phyloP scores from a whole-genome alignment of 2,888 invertebrate species.

The Prosopocoilus inquinatus region DNA sequence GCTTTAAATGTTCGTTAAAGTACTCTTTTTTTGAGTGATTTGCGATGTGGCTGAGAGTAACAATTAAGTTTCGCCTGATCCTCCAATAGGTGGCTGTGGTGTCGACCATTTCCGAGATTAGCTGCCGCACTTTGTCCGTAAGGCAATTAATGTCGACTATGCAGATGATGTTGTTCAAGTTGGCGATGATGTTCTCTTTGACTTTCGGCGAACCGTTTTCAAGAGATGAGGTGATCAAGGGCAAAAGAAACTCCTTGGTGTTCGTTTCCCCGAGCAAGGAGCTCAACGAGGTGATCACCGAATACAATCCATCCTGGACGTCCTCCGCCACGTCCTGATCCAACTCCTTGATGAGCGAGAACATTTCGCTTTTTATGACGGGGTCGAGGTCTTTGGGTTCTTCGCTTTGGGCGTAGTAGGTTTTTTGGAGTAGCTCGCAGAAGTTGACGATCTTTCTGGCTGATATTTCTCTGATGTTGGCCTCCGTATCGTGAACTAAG shows the following conservation, averaged over 20 bases:
- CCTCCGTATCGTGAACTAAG: conserved; percentile 37
- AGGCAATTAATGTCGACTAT: conserved; percentile 38
- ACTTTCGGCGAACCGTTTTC: conserved; percentile 39
- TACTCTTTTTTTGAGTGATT: conserved; percentile 38
- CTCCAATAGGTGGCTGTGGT: conserved; percentile 43
- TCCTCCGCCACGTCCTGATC: conserved; percentile 35
- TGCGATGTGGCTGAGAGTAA: conserved; percentile 41
- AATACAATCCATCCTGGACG: conserved; percentile 38
- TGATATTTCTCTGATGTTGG: conserved; percentile 37
- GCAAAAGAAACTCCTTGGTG: conserved; percentile 39
- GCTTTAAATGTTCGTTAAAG: conserved; percentile 41
- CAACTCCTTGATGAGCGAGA: conserved; percentile 36
- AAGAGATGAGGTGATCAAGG: conserved; percentile 38
- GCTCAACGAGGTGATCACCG: conserved; percentile 37
- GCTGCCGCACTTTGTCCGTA: conserved; percentile 38
- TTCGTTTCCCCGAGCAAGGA: conserved; percentile 35
- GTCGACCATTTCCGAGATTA: conserved; percentile 38
- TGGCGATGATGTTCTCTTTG: conserved; percentile 42
- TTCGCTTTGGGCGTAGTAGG: conserved; percentile 27
- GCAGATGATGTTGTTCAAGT: conserved; percentile 34
- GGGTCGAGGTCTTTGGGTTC: conserved; percentile 34
- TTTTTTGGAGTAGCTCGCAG: conserved; percentile 32
- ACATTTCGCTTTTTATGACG: conserved; percentile 36
- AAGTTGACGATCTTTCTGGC: conserved; percentile 38
- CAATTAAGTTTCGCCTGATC: conserved; percentile 40